phyloP scores from a whole-genome alignment of 2,888 invertebrate species.

The Augiades crinisus region DNA sequence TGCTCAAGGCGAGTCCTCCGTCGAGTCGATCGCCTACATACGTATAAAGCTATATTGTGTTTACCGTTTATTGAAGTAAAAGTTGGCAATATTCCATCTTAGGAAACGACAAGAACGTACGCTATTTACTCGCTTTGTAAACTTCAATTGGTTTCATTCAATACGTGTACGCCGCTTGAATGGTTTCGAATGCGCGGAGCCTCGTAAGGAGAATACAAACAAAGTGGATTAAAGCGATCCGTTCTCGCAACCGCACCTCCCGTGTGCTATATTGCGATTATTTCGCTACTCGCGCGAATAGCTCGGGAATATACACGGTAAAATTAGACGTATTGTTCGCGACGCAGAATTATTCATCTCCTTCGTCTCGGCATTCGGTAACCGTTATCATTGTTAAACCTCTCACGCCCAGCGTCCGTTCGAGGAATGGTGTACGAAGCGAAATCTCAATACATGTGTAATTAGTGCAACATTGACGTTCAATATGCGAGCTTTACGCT shows the following conservation, averaged over 20 bases:
- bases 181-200: conserved; percentile 13
- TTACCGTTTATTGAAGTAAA: conserved; percentile 22
- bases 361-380: conserved; percentile 15
- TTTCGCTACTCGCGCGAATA: conserved; percentile 15
- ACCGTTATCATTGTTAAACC: conserved; percentile 31
- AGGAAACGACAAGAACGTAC: conserved; percentile 17
- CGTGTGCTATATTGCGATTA: conserved; percentile 12
- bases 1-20: conserved; percentile 51
- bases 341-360: conserved; percentile 6
- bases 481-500: conserved; percentile 20
- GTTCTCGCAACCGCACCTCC: conserved; percentile 5
- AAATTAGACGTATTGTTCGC: conserved; percentile 18
- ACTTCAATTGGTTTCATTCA: conserved; percentile 24
- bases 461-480: conserved; percentile 20
- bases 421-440: conserved; percentile 14
- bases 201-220: conserved; percentile 18
- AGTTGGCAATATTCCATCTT: conserved; percentile 22
- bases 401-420: conserved; percentile 4
- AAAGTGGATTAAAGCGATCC: conserved; percentile 20
- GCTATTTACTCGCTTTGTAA: conserved; percentile 21
- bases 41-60: conserved; percentile 15
- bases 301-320: conserved; percentile 4
- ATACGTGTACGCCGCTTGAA: conserved; percentile 19
- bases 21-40: conserved; percentile 34
- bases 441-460: conserved; percentile 20